Percentiles rank a stretch among this genome's conserved stretches.
These are phyloP conservation scores for Coccyzus lansbergi DNA, from an alignment of 2,797 vertebrate species.

Conservation along the genomic window DNA sequence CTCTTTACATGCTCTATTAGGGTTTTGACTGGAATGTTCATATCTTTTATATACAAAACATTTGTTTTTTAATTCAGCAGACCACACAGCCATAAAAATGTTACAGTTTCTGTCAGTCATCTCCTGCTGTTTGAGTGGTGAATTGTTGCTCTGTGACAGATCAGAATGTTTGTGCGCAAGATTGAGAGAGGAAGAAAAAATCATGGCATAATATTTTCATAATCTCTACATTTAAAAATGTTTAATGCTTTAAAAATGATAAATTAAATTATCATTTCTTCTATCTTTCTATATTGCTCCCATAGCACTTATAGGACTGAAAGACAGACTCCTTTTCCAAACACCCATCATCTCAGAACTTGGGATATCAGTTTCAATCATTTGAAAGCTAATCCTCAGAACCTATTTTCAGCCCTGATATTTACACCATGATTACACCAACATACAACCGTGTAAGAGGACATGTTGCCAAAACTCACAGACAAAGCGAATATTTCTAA, in stretches of 20 bases:
- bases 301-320: neutral
- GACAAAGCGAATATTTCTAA: neutral
- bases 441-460: neutral
- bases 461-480: neutral
- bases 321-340: neutral
- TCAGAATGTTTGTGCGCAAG: neutral
- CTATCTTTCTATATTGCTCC: neutral
- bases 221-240: neutral
- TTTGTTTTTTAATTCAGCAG: neutral
- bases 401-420: neutral
- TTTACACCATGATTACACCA: neutral
- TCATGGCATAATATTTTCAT: neutral
- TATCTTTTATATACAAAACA: neutral
- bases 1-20: neutral
- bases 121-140: neutral
- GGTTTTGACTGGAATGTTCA: neutral
- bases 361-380: neutral
- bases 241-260: neutral
- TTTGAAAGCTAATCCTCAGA: neutral
- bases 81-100: neutral
- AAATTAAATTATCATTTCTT: neutral
- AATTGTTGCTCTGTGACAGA: neutral
- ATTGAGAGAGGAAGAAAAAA: neutral
- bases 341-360: neutral
- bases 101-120: too few relatives aligned